phyloP scores from a whole-genome alignment of 2,113 vertebrate genomes.

The Equus przewalskii region DNA sequence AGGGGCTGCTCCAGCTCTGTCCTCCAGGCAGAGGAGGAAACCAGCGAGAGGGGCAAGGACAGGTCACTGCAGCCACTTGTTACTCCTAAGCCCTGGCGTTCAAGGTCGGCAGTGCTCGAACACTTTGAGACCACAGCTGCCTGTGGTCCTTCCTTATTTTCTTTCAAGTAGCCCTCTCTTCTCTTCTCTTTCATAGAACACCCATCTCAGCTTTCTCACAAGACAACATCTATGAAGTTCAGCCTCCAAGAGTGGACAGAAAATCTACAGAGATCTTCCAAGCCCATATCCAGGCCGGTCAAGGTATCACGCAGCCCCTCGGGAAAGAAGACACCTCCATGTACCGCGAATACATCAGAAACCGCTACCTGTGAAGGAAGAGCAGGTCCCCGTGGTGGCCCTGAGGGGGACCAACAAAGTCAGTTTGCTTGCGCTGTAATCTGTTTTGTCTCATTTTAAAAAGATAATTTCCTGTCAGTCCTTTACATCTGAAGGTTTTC shows the following conservation, averaged over 20 bases:
- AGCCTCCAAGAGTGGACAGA: slow-evolving; percentile 90
- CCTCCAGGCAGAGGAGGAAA: neutral
- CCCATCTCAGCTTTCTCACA: slow-evolving; percentile 93
- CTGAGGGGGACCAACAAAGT: too few relatives aligned
- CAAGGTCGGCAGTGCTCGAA: neutral
- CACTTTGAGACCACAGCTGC: neutral
- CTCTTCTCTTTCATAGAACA: slow-evolving; percentile 85
- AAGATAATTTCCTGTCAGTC: neutral
- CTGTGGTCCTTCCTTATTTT: neutral
- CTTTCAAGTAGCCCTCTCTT: neutral
- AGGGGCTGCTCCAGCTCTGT: neutral
- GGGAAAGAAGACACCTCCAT: slow-evolving; percentile 92
- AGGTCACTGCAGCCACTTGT: neutral
- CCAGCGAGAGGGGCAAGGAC: neutral
- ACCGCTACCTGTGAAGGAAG: slow-evolving; percentile 93
- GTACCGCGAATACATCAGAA: slow-evolving; percentile 96
- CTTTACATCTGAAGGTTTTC: neutral
- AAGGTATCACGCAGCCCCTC: slow-evolving; percentile 91
- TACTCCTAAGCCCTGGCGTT: accelerated
- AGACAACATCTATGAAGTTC: slow-evolving; percentile 94
- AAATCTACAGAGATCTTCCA: slow-evolving; percentile 93
- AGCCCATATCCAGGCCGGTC: slow-evolving; percentile 91
- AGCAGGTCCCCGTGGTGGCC: accelerated
- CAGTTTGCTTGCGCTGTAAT: neutral
- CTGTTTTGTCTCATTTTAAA: neutral